A percentile compares a stretch with the other conserved stretches of the same genome.
These are phyloP conservation scores for Electrona antarctica DNA, from an alignment of 2,113 vertebrate genomes.

Conservation along the genomic window DNA sequence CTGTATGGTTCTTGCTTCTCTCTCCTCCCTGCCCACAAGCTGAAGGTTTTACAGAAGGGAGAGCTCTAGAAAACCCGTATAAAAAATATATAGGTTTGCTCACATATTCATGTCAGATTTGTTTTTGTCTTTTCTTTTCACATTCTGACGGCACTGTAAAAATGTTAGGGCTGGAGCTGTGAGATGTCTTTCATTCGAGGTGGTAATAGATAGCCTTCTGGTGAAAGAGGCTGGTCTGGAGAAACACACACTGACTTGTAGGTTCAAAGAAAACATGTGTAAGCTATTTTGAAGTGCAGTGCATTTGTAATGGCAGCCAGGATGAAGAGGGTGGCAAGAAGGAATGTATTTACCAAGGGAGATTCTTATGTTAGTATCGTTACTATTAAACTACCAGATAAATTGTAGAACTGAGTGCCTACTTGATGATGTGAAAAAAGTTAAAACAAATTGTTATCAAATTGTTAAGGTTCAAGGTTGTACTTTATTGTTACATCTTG, in stretches of 20 bases:
- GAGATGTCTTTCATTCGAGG: slow-evolving; percentile 39
- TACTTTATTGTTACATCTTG: no score
- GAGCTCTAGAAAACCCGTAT: slow-evolving; percentile 15
- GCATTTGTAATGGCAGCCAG: slow-evolving; percentile 31
- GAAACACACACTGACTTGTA: neutral
- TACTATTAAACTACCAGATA: slow-evolving; percentile 5
- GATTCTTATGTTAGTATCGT: slow-evolving; percentile 17
- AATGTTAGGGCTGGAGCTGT: slow-evolving; percentile 19
- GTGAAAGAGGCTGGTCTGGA: slow-evolving; percentile 1
- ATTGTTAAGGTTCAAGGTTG: neutral
- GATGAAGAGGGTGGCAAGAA: neutral
- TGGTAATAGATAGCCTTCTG: slow-evolving; percentile 31
- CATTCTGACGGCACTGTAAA: slow-evolving; percentile 39
- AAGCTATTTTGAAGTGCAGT: slow-evolving; percentile 4
- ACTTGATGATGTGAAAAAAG: no score
- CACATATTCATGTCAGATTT: slow-evolving; percentile 18
- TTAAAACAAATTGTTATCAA: neutral
- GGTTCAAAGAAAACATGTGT: slow-evolving; percentile 24
- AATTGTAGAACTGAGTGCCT: neutral
- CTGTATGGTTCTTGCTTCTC: slow-evolving; percentile 23
- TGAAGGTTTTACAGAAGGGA: slow-evolving; percentile 45
- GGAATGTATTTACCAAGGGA: neutral
- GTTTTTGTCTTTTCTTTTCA: slow-evolving; percentile 43
- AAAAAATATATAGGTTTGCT: slow-evolving; percentile 37
- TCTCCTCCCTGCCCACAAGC: slow-evolving; percentile 32